Percentiles rank a stretch among this genome's conserved stretches.
These are phyloP conservation scores for Ennomos quercinarius DNA, from an alignment of 2,888 invertebrate species.

Conservation along the genomic window DNA sequence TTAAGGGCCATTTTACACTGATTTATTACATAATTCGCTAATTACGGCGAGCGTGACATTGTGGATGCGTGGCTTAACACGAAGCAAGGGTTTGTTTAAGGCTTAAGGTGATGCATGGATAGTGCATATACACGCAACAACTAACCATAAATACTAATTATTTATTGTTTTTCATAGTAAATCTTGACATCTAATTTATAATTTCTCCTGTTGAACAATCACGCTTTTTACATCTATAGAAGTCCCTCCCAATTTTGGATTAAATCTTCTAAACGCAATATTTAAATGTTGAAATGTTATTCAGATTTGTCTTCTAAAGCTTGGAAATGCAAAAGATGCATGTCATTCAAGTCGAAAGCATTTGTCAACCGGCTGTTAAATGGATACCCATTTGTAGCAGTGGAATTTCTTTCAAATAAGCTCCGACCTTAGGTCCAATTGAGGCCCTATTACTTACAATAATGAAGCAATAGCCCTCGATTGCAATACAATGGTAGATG, in stretches of 20 bases:
- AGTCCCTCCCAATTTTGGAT: too few species aligned
- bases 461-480: slow-evolving; percentile 42
- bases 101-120: slow-evolving; percentile 27
- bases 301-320: too few species aligned
- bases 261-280: neutral
- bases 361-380: neutral
- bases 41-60: slow-evolving; percentile 65
- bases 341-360: neutral
- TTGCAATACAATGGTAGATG: slow-evolving; percentile 42
- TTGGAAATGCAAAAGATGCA: too few species aligned
- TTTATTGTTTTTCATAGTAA: too few species aligned
- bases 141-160: too few species aligned
- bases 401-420: slow-evolving; percentile 9
- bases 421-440: slow-evolving; percentile 31
- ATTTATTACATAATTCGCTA: slow-evolving; percentile 74
- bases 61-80: slow-evolving; percentile 37
- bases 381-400: neutral
- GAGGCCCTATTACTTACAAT: slow-evolving; percentile 42
- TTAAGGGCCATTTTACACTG: slow-evolving; percentile 65
- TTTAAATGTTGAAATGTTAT: neutral
- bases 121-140: slow-evolving; percentile 17
- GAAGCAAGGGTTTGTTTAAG: slow-evolving; percentile 29
- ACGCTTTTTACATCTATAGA: too few species aligned
- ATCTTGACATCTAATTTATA: too few species aligned
- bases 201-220: too few species aligned